Evolutionary conservation across 2,113 vertebrate genomes (phyloP), one percentile per base, ranked within the genome.

Genomic region (human (Homo sapiens)): DNA sequence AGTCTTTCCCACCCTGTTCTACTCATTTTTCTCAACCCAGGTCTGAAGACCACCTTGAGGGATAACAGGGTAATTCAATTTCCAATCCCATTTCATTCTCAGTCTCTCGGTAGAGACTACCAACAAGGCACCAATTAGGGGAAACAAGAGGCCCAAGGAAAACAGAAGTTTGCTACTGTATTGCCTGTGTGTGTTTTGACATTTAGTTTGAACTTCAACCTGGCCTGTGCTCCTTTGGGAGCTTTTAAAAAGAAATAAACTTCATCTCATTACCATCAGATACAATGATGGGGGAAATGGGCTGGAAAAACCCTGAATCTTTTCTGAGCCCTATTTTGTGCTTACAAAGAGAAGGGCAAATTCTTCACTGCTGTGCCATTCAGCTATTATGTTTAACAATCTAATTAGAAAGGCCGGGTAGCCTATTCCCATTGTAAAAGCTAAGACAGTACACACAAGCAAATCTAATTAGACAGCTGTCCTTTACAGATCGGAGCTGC

Each of bases 391-490:
- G 98, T 99, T 99, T 99, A 99, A 99, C 99, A 99, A 99, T 99
- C 98, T 99, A 99, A 99, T 99, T 99, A 99, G 98, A 99, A 98
- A 98, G 98, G 83, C 98, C 64, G 97, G 98, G 98, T 98, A 99
- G 98, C 98, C 98, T 98, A 98, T 96, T 97, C 97, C 98, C 97
- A 98, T 98, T 99, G 98, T 98, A 98, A 98, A 98, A 98, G 98
- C 98, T 95, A 98, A 98, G 98, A 98, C 98, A 98, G 98, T 93
- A 91, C 97, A 98, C 97, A 98, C 96, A 98, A 98, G 98, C 98
- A 98, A 98, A 99, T 98, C 98, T 98, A 99, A 99, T 99, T 99
- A 99, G 99, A 99, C 98, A 98, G 98, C 98, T 99, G 98, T 98
- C 98, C 98, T 98, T 98, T 98, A 98, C 98, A 96, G 98, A 98